These are phyloP conservation scores for Hestina assimilis DNA, from an alignment of 1,140 invertebrate genomes.

Conservation along the genomic window DNA sequence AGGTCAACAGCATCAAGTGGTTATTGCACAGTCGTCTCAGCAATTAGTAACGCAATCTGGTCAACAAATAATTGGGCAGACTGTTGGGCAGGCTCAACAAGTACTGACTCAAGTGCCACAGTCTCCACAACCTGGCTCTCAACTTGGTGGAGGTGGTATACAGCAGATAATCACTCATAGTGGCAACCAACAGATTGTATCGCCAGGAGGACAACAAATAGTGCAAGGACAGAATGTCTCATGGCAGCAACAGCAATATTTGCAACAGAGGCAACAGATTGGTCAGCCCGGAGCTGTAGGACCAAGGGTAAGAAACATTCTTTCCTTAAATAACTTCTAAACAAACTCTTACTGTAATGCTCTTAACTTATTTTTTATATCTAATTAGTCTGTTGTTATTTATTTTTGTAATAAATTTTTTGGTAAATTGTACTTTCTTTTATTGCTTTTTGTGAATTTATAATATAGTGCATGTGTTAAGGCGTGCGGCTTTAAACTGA, in stretches of 20 bases:
- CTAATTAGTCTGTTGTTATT: too few species aligned
- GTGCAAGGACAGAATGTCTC: conserved; percentile 67
- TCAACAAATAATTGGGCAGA: conserved; percentile 66
- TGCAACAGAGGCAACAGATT: conserved; percentile 68
- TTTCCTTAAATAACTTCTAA: neutral
- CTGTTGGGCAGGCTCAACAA: conserved; percentile 63
- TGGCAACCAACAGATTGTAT: conserved; percentile 69
- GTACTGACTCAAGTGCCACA: conserved; percentile 66
- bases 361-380: too few species aligned
- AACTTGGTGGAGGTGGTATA: conserved; percentile 51
- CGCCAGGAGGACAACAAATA: conserved; percentile 68
- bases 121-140: conserved; percentile 57
- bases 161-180: conserved; percentile 71
- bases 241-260: conserved; percentile 71
- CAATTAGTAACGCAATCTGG: conserved; percentile 67
- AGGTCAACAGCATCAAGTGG: conserved; percentile 69
- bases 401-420: too few species aligned
- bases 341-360: neutral
- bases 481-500: too few species aligned
- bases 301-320: conserved; percentile 57
- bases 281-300: conserved; percentile 66
- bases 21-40: conserved; percentile 64
- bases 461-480: too few species aligned
- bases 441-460: too few species aligned
- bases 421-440: too few species aligned